A percentile compares a stretch with the other conserved stretches of the same genome.
These are phyloP conservation scores for Oreochromis mossambicus DNA, from an alignment of 2,797 vertebrate genomes.

Conservation along the genomic window DNA sequence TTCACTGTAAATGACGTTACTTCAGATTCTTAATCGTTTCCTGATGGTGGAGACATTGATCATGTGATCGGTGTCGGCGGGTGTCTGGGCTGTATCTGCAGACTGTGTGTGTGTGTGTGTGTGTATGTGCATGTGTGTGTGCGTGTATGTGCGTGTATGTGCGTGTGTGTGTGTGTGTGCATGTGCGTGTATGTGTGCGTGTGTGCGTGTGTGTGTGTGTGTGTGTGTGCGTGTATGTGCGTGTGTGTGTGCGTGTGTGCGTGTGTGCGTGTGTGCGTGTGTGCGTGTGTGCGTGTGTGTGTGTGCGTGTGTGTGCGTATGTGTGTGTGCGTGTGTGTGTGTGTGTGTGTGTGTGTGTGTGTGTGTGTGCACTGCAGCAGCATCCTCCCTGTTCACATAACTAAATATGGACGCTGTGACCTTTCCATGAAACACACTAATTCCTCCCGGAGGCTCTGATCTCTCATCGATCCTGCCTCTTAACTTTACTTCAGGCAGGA, in stretches of 20 bases:
- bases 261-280: no score
- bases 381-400: background rate
- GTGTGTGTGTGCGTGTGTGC: no score
- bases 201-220: no score
- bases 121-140: background rate
- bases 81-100: background rate
- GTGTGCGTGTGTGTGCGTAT: no score
- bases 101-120: no score
- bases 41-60: constrained; percentile 2
- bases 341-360: background rate
- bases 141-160: no score
- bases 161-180: no score
- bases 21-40: background rate
- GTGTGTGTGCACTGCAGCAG: background rate
- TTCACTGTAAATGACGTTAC: background rate
- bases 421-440: background rate
- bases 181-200: no score
- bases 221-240: no score
- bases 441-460: constrained; percentile 8
- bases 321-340: no score
- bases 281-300: no score
- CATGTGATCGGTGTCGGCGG: background rate
- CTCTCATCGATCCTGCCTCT: constrained; percentile 13
- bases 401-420: constrained; percentile 1
- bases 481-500: constrained; percentile 1